phyloP scores from a whole-genome alignment of 2,888 invertebrate genomes.

The Ichneumoninae sp. region DNA sequence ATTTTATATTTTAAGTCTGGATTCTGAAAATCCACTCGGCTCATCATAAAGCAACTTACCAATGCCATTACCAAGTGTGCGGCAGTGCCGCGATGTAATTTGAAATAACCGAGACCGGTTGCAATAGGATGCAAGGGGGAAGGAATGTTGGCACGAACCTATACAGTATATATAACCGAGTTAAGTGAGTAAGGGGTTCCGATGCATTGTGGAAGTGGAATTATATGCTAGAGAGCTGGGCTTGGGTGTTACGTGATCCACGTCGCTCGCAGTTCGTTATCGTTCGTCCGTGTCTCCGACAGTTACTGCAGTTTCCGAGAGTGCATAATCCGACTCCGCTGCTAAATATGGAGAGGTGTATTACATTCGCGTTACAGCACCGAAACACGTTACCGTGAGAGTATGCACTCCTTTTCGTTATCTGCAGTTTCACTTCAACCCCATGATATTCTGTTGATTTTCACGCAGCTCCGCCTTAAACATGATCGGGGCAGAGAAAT shows the following conservation, averaged over 20 bases:
- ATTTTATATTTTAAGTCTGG: background rate
- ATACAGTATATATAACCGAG: constrained; percentile 21
- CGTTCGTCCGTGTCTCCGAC: constrained; percentile 62
- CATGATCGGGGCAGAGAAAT: background rate
- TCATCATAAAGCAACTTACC: constrained; percentile 17
- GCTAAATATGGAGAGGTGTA: background rate
- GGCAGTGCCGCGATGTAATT: constrained; percentile 34
- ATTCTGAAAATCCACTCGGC: background rate
- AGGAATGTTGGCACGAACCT: constrained; percentile 4
- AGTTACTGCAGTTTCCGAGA: constrained; percentile 60
- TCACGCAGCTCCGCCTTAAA: background rate
- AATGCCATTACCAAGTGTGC: constrained; percentile 27
- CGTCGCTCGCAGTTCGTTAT: constrained; percentile 60
- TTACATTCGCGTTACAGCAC: background rate
- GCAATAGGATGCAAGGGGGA: background rate
- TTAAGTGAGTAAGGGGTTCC: constrained; percentile 20
- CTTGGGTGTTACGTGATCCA: constrained; percentile 62
- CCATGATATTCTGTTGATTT: background rate
- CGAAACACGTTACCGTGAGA: background rate
- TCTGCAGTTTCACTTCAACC: background rate
- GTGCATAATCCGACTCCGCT: constrained; percentile 37
- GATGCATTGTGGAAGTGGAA: constrained; percentile 60
- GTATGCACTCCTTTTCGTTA: background rate
- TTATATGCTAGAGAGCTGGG: constrained; percentile 47
- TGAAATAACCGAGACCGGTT: constrained; percentile 39